Base-by-base conservation (phyloP, 1,140 invertebrate genomes). In the Druon quercuslanigerum region DNA sequence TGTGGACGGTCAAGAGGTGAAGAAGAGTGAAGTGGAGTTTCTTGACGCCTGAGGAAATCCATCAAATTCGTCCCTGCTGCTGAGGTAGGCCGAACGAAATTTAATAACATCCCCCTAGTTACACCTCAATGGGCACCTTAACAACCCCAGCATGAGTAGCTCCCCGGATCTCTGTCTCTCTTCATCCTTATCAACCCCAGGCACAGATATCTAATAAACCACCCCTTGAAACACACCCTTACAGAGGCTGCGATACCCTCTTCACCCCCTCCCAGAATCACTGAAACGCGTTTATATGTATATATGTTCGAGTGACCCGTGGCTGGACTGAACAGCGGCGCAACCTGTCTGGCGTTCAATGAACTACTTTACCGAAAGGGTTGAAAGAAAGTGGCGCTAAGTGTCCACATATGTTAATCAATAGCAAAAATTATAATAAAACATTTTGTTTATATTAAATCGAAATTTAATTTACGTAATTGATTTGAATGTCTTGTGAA, bases 41-140 rank as follows among this genome's bases (percentile, higher is more conserved):
- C 77, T 82, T 77, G 81, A 80, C 79, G 79, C 82, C 84, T 77
- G 75, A 82, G 82, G 82, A 84, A 87, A 83, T 82, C 83, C 84
- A 86, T 89, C 86, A 90, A 90, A 90, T 89, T 89, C 88, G 78
- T 85, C 83, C 84, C 80, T 79, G 79, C 76, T 81, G 79, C 83
- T 86, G 83, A 87, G 86, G 83, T 83, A 83, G 85, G 83, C 86
- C 86, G 85, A 90, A 89, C 88, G 89, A 92, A 92, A 92, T 92
- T 92, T 92, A 92, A 92, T 92, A 92, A 91, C 90, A 92, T 91
- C 88, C 88, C 90, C 90, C 90, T 91, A 90, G 90, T 92, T 91
- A 92, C 90, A 91, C 90, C 90, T 92, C 90, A 92, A 92, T 91
- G 87, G 90, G 87, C 90, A 92, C 90, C 90, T 91, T 92, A 92